Percentiles rank a stretch among this genome's conserved stretches.
Evolutionary conservation across 2,888 invertebrate species (phyloP).

Genomic region (Sphecodes monilicornis): DNA sequence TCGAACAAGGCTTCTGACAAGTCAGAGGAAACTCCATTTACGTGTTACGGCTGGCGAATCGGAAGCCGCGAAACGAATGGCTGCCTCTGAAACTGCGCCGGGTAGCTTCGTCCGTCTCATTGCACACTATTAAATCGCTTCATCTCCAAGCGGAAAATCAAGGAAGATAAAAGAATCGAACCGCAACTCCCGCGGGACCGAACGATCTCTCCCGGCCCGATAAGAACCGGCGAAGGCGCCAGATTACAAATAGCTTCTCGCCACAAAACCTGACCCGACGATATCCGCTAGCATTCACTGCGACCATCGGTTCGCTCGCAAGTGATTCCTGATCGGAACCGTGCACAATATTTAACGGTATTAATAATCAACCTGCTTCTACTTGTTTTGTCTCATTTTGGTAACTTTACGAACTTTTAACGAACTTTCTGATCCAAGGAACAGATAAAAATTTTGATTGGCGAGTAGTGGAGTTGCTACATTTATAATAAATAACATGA

Average conservation of each 20-base stretch:
- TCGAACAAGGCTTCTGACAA: slow-evolving; percentile 12
- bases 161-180: slow-evolving; percentile 58
- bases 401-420: neutral
- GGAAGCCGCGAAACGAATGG: slow-evolving; percentile 46
- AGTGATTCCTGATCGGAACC: neutral
- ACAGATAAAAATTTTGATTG: no score
- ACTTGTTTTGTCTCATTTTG: neutral
- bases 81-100: slow-evolving; percentile 43
- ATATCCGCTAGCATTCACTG: neutral
- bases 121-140: slow-evolving; percentile 61
- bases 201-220: slow-evolving; percentile 44
- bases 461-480: no score
- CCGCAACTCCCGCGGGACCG: slow-evolving; percentile 39
- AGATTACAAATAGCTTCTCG: slow-evolving; percentile 55
- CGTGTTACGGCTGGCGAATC: slow-evolving; percentile 45
- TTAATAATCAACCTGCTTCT: neutral
- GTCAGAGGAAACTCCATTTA: slow-evolving; percentile 34
- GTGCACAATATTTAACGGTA: neutral
- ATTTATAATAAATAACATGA: no score
- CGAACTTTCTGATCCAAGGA: neutral
- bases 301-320: neutral
- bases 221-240: slow-evolving; percentile 51
- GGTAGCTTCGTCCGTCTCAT: slow-evolving; percentile 54
- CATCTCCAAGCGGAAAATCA: slow-evolving; percentile 58
- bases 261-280: slow-evolving; percentile 10